These are phyloP conservation scores for Zaprionus vittiger DNA, from an alignment of 1,140 invertebrate species.

Conservation along the genomic window DNA sequence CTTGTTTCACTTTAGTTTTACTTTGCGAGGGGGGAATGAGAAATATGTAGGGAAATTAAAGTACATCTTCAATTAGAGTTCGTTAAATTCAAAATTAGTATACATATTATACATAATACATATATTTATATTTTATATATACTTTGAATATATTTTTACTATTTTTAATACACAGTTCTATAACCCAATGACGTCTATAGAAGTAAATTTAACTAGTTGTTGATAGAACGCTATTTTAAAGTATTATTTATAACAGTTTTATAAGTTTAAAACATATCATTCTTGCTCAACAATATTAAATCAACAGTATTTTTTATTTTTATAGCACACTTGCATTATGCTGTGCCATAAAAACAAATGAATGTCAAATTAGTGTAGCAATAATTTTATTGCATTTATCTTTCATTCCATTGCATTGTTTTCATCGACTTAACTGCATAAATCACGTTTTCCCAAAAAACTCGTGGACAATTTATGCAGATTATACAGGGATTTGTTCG, in stretches of 20 bases:
- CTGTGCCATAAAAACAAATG: neutral
- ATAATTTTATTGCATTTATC: neutral
- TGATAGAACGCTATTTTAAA: too few relatives aligned
- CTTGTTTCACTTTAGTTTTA: neutral
- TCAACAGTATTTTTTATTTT: neutral
- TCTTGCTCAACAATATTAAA: too few relatives aligned
- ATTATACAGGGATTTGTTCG: constrained; percentile 10
- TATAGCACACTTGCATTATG: neutral
- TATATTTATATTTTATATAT: neutral
- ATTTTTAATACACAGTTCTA: too few relatives aligned
- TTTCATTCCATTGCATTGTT: neutral
- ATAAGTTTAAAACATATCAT: too few relatives aligned
- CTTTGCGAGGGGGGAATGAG: neutral
- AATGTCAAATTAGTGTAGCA: neutral
- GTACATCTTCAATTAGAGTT: too few relatives aligned
- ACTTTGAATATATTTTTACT: too few relatives aligned
- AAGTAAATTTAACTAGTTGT: too few relatives aligned
- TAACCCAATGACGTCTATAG: too few relatives aligned
- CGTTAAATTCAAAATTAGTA: too few relatives aligned
- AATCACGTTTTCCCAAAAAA: constrained; percentile 7
- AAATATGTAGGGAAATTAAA: neutral
- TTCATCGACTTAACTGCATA: neutral
- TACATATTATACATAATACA: too few relatives aligned
- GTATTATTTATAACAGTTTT: too few relatives aligned
- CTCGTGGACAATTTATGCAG: constrained; percentile 17